Evolutionary conservation across 2,888 invertebrate genomes (phyloP), one percentile per base, ranked within the genome.

Genomic region (Agriopis aurantiaria): DNA sequence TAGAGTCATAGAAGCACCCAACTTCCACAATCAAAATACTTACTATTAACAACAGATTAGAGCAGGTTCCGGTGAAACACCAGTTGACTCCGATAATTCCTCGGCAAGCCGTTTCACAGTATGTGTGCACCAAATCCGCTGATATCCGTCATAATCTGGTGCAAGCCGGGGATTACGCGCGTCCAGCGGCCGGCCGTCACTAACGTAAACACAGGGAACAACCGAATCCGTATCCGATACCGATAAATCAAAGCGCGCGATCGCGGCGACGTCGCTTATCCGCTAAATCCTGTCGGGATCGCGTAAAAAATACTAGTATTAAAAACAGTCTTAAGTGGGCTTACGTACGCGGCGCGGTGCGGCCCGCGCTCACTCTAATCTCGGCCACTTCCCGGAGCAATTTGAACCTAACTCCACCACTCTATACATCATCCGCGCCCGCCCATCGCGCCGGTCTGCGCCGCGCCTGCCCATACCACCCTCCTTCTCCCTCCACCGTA

Each of bases 371-470:
- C 89, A 90, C 95, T 95, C 95, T 96, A 96, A 96, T 96, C 96
- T 96, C 95, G 96, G 95, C 96, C 96, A 96, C 96, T 96, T 96
- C 96, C 96, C 96, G 96, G 92, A 96, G 95, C 96, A 96, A 96
- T 96, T 96, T 96, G 96, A 96, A 93, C 95, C 95, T 96, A 96
- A 96, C 96, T 96, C 96, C 95, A 95, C 95, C 95, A 95, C 96
- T 96, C 96, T 96, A 96, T 96, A 96, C 96, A 96, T 96, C 96
- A 96, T 95, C 95, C 88, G 88, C 85, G 86, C 91, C 92, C 93
- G 92, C 93, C 95, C 94, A 94, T 93, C 89, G 91, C 89, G 91
- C 87, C 86, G 86, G 77, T 78, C 78, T 76, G 82, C 81, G 82
- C 75, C 84, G 82, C 82, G 82, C 82, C 81, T 85, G 80, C 81